phyloP scores from a whole-genome alignment of 2,797 vertebrate species.

The Onychomys leucogaster region DNA sequence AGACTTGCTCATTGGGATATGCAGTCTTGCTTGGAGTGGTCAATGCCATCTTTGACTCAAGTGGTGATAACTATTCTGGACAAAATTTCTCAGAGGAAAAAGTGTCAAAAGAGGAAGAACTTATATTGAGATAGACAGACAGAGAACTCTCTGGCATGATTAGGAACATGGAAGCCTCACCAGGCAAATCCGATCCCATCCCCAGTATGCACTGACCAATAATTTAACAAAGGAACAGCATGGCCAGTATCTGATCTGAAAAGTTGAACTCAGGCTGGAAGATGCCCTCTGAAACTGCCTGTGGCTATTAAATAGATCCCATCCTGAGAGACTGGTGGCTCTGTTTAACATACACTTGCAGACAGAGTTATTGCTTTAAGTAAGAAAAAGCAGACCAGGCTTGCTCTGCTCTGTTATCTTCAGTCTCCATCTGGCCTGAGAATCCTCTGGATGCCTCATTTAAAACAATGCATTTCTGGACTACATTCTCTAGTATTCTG shows the following conservation, averaged over 20 bases:
- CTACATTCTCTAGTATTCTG: background rate
- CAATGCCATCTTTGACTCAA: background rate
- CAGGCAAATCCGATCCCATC: background rate
- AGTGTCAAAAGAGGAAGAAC: background rate
- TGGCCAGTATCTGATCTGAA: background rate
- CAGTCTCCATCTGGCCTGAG: background rate
- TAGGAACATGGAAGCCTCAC: background rate
- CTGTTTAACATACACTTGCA: background rate
- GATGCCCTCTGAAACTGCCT: background rate
- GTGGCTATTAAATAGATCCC: background rate
- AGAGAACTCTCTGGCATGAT: background rate
- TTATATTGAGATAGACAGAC: background rate
- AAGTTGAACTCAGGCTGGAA: background rate
- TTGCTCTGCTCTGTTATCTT: background rate
- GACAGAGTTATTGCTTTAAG: background rate
- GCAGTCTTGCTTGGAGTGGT: background rate
- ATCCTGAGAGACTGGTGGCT: background rate
- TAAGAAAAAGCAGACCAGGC: background rate
- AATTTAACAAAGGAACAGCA: background rate
- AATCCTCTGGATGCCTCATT: background rate
- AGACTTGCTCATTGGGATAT: background rate
- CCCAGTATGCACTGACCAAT: background rate
- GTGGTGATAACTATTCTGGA: background rate
- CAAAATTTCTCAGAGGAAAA: background rate
- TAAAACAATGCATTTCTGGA: background rate